Base-by-base conservation (phyloP, 2,113 vertebrate genomes). In the Lynx canadensis region DNA sequence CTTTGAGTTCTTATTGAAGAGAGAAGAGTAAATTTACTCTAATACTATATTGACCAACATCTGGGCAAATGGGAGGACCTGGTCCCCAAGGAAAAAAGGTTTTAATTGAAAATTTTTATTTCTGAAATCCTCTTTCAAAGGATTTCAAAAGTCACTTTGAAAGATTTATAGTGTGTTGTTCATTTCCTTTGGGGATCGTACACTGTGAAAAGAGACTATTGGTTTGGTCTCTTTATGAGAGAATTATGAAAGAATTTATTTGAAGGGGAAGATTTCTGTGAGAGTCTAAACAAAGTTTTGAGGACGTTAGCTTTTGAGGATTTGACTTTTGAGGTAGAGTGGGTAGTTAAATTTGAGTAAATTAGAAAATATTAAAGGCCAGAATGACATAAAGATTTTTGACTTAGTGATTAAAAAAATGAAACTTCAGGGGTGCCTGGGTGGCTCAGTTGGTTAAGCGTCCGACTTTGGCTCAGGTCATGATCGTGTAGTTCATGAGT, bases 251-350 rank as follows among this genome's bases (percentile, higher is more conserved):
- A 82, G 87, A 81, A 76, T 14, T 18, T 45, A 78, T 57, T 76
- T 84, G 18, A 52, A 63, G 19, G 81, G 19, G 84, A 63, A 33
- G 4, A 81, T 68, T 38, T 60, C 2, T 65, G 68, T 16, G 23
- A 82, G 29, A 88, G 9, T 68, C 74, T 78, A 74, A 92, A 78
- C 7, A 85, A 85, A 84, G 41, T 93, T 91, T 84, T 78, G 65
- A 92, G 7, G 19, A 80, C 19, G 36, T 18, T 74, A 81, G 48
- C 8, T 79, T 55, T 82, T 76, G 48, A 95, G 41, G 50, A 65
- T 97, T 63, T 92, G 63, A 94, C 81, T 88, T 92, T 89, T 71
- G 66, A 71, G 63, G 29, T 80, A 73, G 18, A 50, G 15, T 85
- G 79, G 52, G 25, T 55, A 19, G 21, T 92, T 92, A 88, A 45